Conservation (phyloP, 2,113 vertebrate species). For the Lophura nycthemera region DNA sequence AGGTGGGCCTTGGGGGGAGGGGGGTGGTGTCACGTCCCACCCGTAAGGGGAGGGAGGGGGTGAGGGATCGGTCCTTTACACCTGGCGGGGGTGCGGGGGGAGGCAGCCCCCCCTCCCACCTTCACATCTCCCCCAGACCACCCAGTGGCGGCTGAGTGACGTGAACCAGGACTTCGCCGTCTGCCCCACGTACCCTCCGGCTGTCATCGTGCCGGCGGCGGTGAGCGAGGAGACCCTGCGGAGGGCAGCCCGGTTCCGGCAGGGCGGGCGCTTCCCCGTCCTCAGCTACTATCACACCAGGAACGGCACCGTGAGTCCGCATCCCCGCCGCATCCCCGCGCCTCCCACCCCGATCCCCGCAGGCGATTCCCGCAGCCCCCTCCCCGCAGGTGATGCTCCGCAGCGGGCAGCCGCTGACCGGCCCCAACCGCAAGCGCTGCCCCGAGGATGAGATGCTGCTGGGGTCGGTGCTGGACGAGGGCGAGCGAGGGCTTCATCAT, state of each 20-base stretch:
- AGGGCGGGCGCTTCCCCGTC: constrained; percentile 84
- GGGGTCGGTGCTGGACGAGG: constrained; percentile 30
- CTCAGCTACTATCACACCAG: constrained; percentile 84
- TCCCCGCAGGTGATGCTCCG: constrained; percentile 81
- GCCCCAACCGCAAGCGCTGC: constrained; percentile 84
- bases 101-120: accelerated
- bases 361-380: neutral
- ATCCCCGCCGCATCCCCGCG: accelerated
- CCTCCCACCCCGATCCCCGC: accelerated
- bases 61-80: no score
- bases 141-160: constrained; percentile 81
- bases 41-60: no score
- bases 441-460: constrained; percentile 83
- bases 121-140: constrained; percentile 43
- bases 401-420: constrained; percentile 84
- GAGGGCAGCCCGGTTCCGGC: constrained; percentile 82
- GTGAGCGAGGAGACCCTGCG: constrained; percentile 69
- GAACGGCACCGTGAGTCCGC: constrained; percentile 77
- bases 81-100: no score
- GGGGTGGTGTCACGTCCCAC: no score
- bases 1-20: constrained; percentile 71
- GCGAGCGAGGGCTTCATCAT: constrained; percentile 80
- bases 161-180: constrained; percentile 81
- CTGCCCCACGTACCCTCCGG: constrained; percentile 81
- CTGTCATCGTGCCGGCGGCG: constrained; percentile 77